These are phyloP conservation scores for Drosophila lutescens DNA, from an alignment of 2,888 invertebrate species.

Conservation along the genomic window DNA sequence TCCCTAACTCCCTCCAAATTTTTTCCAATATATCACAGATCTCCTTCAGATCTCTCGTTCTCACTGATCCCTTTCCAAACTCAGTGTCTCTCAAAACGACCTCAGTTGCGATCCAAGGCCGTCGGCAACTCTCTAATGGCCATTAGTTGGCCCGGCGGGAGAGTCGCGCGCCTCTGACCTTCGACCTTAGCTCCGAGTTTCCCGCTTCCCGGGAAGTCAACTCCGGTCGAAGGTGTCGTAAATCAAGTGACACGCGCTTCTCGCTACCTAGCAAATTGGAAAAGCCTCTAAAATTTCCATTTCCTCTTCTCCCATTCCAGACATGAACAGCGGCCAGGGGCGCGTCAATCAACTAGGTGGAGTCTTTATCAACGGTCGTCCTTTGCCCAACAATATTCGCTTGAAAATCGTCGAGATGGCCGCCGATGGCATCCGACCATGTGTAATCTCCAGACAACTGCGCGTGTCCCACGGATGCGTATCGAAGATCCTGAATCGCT, in stretches of 20 bases:
- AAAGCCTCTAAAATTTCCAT: slow-evolving; percentile 18
- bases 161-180: slow-evolving; percentile 54
- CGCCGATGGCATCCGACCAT: slow-evolving; percentile 96
- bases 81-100: slow-evolving; percentile 1
- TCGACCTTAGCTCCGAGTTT: slow-evolving; percentile 50
- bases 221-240: slow-evolving; percentile 67
- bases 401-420: slow-evolving; percentile 98
- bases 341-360: slow-evolving; percentile 98
- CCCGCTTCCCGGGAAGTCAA: slow-evolving; percentile 76
- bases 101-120: slow-evolving; percentile 13
- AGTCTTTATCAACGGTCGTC: slow-evolving; percentile 98
- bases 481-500: slow-evolving; percentile 97
- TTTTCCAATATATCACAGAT: not conserved
- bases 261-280: slow-evolving; percentile 53
- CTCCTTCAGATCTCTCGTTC: not conserved
- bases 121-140: slow-evolving; percentile 45
- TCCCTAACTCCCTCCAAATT: not conserved
- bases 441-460: slow-evolving; percentile 96
- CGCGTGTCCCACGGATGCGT: slow-evolving; percentile 98
- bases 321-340: slow-evolving; percentile 91
- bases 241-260: slow-evolving; percentile 72
- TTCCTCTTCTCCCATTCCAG: slow-evolving; percentile 55
- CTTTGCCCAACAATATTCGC: slow-evolving; percentile 96
- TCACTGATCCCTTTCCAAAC: not conserved
- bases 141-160: slow-evolving; percentile 48